These are phyloP conservation scores for Melinaea menophilus DNA, from an alignment of 2,888 invertebrate genomes.

Conservation along the genomic window DNA sequence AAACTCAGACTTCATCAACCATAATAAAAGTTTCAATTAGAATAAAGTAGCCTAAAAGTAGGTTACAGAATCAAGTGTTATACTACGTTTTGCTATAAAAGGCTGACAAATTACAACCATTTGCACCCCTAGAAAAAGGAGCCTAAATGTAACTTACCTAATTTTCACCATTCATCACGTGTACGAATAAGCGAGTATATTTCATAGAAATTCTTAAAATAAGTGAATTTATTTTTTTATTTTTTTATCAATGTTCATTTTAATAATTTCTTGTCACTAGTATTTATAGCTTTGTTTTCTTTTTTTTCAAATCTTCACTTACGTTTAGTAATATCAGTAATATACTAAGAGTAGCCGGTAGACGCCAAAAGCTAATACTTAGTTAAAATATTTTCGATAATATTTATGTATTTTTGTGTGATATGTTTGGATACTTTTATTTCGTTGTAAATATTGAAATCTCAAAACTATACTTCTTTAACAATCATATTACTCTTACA, in stretches of 20 bases:
- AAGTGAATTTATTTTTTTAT: not conserved
- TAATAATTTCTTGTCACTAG: not conserved
- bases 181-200: constrained; percentile 1
- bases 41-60: not conserved
- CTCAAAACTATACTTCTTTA: too few relatives aligned
- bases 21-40: constrained; percentile 3
- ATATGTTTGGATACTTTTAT: too few relatives aligned
- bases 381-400: too few relatives aligned
- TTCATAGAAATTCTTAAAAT: not conserved
- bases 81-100: constrained; percentile 6
- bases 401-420: too few relatives aligned
- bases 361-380: too few relatives aligned
- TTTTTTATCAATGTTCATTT: constrained; percentile 1
- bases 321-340: too few relatives aligned
- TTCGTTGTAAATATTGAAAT: too few relatives aligned
- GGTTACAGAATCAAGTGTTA: constrained; percentile 4
- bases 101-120: constrained; percentile 5
- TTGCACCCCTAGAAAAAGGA: constrained; percentile 8
- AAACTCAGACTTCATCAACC: too few relatives aligned
- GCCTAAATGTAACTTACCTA: constrained; percentile 7
- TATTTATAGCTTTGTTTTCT: not conserved
- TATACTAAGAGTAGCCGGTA: too few relatives aligned
- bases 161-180: constrained; percentile 6
- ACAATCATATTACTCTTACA: too few relatives aligned
- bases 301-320: too few relatives aligned